phyloP scores from a whole-genome alignment of 1,140 invertebrate species.

The Drosophila bocki region DNA sequence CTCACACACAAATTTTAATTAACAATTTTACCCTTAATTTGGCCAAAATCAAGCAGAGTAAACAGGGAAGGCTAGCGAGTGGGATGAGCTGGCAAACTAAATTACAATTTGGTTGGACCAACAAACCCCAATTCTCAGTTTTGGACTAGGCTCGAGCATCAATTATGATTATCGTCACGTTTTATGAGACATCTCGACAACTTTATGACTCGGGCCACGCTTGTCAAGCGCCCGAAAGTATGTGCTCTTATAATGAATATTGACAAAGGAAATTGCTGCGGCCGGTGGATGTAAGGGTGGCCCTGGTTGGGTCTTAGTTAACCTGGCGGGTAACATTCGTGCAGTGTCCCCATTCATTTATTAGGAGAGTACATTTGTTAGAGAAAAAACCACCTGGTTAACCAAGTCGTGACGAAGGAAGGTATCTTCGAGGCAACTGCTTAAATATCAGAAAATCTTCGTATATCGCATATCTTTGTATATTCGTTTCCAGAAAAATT shows the following conservation, averaged over 20 bases:
- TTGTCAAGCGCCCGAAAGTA: conserved; percentile 67
- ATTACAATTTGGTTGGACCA: conserved; percentile 73
- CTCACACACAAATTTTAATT: conserved; percentile 80
- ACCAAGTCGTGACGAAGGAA: not conserved
- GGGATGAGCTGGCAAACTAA: conserved; percentile 62
- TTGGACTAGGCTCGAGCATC: conserved; percentile 61
- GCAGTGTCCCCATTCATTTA: conserved; percentile 47
- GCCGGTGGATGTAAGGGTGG: not conserved
- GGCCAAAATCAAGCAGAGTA: conserved; percentile 52
- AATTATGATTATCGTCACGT: conserved; percentile 84
- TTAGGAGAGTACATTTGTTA: conserved; percentile 38
- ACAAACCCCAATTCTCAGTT: conserved; percentile 7
- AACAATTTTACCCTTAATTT: conserved; percentile 83
- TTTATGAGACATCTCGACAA: conserved; percentile 80
- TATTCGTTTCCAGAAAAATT: not conserved
- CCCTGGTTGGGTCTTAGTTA: conserved; percentile 2
- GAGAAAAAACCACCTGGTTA: not conserved
- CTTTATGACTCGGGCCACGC: conserved; percentile 74
- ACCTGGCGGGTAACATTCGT: conserved; percentile 16
- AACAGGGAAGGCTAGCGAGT: conserved; percentile 21
- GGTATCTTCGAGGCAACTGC: not conserved
- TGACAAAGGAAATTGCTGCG: conserved; percentile 68
- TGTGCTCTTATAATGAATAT: conserved; percentile 83
- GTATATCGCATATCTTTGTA: not conserved
- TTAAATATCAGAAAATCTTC: not conserved